Conservation (phyloP, 2,797 vertebrate species). For the Paguma larvata region DNA sequence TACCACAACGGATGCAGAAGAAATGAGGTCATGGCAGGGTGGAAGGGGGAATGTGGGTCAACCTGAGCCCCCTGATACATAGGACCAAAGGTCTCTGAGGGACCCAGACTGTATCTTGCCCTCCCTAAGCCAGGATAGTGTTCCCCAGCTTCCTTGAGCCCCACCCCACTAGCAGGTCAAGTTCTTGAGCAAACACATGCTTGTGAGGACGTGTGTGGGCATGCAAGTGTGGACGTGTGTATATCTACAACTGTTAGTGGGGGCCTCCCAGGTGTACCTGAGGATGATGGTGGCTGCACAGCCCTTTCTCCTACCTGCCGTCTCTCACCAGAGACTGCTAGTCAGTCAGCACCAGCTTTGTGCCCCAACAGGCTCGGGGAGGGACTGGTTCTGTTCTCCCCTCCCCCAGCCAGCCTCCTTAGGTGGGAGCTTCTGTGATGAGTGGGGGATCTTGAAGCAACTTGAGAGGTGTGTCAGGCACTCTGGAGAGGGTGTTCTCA, state of each 20-base stretch:
- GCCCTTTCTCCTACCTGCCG: background rate
- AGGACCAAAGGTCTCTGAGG: background rate
- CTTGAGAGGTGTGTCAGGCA: background rate
- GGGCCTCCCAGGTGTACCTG: background rate
- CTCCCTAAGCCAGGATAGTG: background rate
- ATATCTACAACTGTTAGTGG: background rate
- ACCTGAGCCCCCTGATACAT: background rate
- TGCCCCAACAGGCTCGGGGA: background rate
- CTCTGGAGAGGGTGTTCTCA: background rate
- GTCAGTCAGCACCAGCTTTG: background rate
- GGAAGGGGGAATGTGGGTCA: background rate
- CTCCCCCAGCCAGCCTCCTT: background rate
- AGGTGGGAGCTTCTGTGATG: background rate
- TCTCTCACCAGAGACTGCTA: background rate
- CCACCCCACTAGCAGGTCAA: conserved; percentile 80
- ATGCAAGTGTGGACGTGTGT: conserved; percentile 46
- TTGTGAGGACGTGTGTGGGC: conserved; percentile 53
- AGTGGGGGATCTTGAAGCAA: background rate
- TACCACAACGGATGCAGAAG: conserved; percentile 20
- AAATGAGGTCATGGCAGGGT: conserved; percentile 27
- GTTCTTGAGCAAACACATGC: conserved; percentile 77
- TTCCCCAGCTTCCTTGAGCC: conserved; percentile 53
- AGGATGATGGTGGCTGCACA: background rate
- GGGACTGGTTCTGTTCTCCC: background rate
- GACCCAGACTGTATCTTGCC: background rate